Evolutionary conservation across 2,888 invertebrate genomes (phyloP).

Genomic region (Helobdella robusta): DNA sequence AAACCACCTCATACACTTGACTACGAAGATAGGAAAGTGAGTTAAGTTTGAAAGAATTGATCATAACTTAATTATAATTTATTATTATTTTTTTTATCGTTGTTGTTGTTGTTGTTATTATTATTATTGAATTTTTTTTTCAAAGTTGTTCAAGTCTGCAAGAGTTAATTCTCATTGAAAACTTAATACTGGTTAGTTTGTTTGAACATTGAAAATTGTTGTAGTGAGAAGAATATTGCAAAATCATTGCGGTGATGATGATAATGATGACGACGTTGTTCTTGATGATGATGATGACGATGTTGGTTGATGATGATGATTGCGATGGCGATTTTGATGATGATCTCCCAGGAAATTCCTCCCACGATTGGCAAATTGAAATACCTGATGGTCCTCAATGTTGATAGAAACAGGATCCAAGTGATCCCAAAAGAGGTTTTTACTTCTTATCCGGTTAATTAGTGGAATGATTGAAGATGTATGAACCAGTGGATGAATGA

Average conservation of each 20-base stretch:
- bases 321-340: too few species aligned
- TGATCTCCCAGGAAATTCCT: conserved; percentile 62
- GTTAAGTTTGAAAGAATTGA: conserved; percentile 18
- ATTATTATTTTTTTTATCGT: conserved; percentile 4
- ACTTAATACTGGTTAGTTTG: conserved; percentile 22
- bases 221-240: too few species aligned
- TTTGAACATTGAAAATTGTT: too few species aligned
- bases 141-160: conserved; percentile 21
- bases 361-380: conserved; percentile 79
- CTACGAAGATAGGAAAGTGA: conserved; percentile 51
- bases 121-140: neutral
- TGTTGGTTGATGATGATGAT: too few species aligned
- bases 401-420: conserved; percentile 69
- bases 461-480: neutral
- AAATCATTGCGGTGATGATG: too few species aligned
- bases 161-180: conserved; percentile 23
- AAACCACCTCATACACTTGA: conserved; percentile 51
- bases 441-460: neutral
- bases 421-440: conserved; percentile 23
- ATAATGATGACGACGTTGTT: too few species aligned
- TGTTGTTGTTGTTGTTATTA: neutral
- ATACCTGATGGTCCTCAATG: conserved; percentile 85
- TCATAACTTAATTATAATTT: neutral
- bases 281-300: too few species aligned
- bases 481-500: too few species aligned